phyloP scores from a whole-genome alignment of 35 echinoderm and acorn worm species.

The Ophioderma brevispina region DNA sequence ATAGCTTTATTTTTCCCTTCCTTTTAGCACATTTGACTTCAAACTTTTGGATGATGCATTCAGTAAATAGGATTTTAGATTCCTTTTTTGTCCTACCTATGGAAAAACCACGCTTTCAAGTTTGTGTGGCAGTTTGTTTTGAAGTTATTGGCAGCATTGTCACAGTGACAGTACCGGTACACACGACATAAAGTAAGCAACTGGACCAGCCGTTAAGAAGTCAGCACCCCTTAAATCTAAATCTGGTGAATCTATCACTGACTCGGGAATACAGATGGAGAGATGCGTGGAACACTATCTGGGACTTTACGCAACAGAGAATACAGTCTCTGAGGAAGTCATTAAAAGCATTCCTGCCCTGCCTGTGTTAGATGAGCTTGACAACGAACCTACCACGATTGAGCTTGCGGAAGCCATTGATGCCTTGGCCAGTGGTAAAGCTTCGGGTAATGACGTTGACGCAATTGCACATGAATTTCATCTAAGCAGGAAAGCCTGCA shows the following conservation, averaged over 20 bases:
- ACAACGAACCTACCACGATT: neutral
- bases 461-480: constrained; percentile 28
- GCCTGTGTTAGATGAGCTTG: constrained; percentile 19
- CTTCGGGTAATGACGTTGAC: constrained; percentile 30
- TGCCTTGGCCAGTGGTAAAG: constrained; percentile 1
- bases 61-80: too few species aligned
- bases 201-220: too few species aligned
- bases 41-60: too few species aligned
- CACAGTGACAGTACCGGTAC: too few species aligned
- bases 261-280: constrained; percentile 19
- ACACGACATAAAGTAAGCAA: too few species aligned
- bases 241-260: constrained; percentile 29
- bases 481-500: constrained; percentile 39
- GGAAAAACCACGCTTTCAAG: too few species aligned
- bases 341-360: neutral
- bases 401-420: constrained; percentile 53
- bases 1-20: too few species aligned
- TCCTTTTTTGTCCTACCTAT: too few species aligned
- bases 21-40: too few species aligned
- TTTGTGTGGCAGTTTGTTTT: too few species aligned
- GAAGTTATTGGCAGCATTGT: too few species aligned
- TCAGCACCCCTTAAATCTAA: constrained; percentile 35
- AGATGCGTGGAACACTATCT: constrained; percentile 59
- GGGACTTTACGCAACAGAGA: constrained; percentile 51
- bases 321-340: constrained; percentile 10